Evolutionary conservation across 2,797 vertebrate genomes (phyloP).

Genomic region (Eulemur rubriventer): DNA sequence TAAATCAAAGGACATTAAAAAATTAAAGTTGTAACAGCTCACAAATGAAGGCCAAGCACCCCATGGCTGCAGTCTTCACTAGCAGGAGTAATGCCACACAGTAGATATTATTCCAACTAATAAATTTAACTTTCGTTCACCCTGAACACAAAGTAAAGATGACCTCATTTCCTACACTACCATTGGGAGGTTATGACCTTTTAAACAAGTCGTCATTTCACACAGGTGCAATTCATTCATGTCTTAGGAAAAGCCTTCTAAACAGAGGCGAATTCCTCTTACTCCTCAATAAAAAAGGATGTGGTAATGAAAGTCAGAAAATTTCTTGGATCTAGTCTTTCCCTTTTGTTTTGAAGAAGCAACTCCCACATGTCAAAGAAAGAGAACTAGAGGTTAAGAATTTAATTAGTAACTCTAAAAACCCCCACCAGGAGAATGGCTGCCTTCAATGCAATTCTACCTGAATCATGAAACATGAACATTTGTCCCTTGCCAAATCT

Average conservation of each 20-base stretch:
- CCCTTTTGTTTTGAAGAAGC: slow-evolving; percentile 17
- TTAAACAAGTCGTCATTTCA: not conserved
- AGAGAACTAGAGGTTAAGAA: not conserved
- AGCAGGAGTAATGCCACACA: not conserved
- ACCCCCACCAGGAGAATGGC: not conserved
- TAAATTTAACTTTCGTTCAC: not conserved
- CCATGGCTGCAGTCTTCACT: not conserved
- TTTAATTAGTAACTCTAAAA: slow-evolving; percentile 36
- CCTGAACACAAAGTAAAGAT: slow-evolving; percentile 2
- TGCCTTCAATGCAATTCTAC: not conserved
- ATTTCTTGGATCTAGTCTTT: slow-evolving; percentile 24
- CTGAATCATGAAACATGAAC: not conserved
- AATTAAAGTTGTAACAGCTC: not conserved
- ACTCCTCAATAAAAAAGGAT: slow-evolving; percentile 27
- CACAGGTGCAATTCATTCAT: slow-evolving; percentile 30
- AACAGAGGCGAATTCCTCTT: not conserved
- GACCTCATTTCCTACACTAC: slow-evolving; percentile 22
- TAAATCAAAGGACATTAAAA: not conserved
- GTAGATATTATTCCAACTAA: not conserved
- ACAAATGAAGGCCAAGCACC: not conserved
- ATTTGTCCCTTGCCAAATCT: not conserved
- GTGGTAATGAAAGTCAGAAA: slow-evolving; percentile 50
- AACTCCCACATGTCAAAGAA: not conserved
- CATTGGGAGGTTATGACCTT: not conserved
- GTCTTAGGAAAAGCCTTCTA: slow-evolving; percentile 7